These are phyloP conservation scores for Odobenus rosmarus DNA, from an alignment of 2,113 vertebrate genomes.

Conservation along the genomic window DNA sequence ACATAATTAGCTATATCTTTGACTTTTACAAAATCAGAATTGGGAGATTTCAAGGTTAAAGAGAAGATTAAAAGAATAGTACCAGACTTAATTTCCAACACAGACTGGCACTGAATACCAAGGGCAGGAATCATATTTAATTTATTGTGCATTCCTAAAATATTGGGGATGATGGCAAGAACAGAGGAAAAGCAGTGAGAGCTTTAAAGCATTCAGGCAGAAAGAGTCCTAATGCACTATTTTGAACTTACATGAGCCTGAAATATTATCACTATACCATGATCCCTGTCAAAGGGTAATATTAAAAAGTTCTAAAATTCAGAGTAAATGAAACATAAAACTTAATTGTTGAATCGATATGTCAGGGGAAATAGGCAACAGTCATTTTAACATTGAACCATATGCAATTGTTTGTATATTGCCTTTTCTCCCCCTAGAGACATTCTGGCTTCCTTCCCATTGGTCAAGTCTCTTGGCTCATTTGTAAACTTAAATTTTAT, in stretches of 20 bases:
- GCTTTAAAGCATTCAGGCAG: neutral
- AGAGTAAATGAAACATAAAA: slow-evolving; percentile 25
- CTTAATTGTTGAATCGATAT: neutral
- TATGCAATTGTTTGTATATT: slow-evolving; percentile 15
- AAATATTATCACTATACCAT: slow-evolving; percentile 1
- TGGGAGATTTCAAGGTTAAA: neutral
- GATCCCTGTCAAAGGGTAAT: neutral
- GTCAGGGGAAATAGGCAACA: neutral
- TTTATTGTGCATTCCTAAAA: neutral
- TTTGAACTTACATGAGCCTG: neutral
- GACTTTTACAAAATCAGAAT: neutral
- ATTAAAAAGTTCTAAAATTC: neutral
- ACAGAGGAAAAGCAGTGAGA: neutral
- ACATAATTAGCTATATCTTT: neutral
- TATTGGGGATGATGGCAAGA: neutral
- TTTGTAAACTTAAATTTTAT: slow-evolving; percentile 69
- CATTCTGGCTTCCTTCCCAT: neutral
- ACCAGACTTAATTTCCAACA: neutral
- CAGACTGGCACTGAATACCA: neutral
- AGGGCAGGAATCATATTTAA: neutral
- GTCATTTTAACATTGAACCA: neutral
- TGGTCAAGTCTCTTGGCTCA: slow-evolving; percentile 57
- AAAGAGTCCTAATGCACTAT: neutral
- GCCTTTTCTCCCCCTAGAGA: neutral
- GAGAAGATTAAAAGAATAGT: neutral